Conservation (phyloP, 2,113 vertebrate genomes). For the Pristiophorus japonicus region DNA sequence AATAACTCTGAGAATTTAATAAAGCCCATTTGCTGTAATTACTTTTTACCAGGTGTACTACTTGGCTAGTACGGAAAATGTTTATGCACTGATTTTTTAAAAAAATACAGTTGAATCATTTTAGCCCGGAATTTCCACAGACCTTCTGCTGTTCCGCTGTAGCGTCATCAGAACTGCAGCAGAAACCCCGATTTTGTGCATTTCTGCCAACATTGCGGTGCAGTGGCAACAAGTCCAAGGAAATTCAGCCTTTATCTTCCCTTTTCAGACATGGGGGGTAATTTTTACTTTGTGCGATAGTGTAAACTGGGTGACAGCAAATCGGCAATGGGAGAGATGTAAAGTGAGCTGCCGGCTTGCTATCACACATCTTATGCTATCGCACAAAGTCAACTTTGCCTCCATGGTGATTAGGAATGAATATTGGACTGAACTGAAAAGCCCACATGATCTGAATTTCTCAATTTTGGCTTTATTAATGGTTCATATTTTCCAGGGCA, state of each 20-base stretch:
- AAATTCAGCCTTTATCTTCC: too few species aligned
- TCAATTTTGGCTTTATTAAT: background rate
- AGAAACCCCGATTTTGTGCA: background rate
- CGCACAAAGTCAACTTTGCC: background rate
- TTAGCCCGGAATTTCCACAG: background rate
- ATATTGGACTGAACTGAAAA: background rate
- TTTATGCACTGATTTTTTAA: background rate
- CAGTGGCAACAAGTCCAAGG: too few species aligned
- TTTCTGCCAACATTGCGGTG: background rate
- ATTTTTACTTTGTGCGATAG: too few species aligned
- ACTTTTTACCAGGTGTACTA: slow-evolving; percentile 17
- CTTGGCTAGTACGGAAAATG: background rate
- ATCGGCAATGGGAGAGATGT: background rate
- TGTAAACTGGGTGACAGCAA: too few species aligned
- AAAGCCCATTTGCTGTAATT: background rate
- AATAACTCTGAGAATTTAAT: slow-evolving; percentile 33
- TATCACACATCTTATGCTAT: background rate
- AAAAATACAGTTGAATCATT: background rate
- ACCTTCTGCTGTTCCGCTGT: background rate
- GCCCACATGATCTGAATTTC: background rate
- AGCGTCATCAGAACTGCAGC: background rate
- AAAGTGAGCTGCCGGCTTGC: background rate
- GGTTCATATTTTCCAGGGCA: too few species aligned
- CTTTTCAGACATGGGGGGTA: too few species aligned
- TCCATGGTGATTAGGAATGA: background rate